These are phyloP conservation scores for Himalopsyche anomala DNA, from an alignment of 2,888 invertebrate genomes.

Conservation along the genomic window DNA sequence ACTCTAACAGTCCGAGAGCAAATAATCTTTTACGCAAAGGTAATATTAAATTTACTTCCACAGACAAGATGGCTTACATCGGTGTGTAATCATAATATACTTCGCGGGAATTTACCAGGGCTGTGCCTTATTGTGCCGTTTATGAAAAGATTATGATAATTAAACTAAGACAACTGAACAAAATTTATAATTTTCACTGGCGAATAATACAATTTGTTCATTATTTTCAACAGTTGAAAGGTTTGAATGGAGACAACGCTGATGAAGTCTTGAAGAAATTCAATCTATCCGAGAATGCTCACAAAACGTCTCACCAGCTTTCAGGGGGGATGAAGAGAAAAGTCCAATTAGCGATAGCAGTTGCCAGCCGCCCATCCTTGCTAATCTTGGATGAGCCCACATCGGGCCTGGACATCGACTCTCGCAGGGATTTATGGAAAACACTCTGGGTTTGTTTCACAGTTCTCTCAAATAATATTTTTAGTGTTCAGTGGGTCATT, in stretches of 20 bases:
- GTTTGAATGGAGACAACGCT: background rate
- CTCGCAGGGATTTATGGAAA: constrained; percentile 92
- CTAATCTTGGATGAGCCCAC: constrained; percentile 90
- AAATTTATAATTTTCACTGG: no score
- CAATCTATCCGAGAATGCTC: constrained; percentile 75
- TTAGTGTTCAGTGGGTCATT: background rate
- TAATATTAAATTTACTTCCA: constrained; percentile 69
- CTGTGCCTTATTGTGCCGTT: no score
- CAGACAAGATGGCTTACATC: no score
- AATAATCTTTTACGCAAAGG: constrained; percentile 88
- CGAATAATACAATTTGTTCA: no score
- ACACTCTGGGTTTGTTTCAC: constrained; percentile 79
- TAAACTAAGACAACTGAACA: no score
- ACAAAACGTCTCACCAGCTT: constrained; percentile 81
- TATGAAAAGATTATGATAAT: no score
- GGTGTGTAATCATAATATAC: no score
- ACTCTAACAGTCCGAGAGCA: constrained; percentile 91
- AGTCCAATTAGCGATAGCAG: constrained; percentile 89
- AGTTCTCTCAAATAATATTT: constrained; percentile 58
- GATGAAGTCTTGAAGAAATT: constrained; percentile 77
- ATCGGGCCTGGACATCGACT: constrained; percentile 94
- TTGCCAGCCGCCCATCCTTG: constrained; percentile 84
- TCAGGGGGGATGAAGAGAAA: constrained; percentile 96
- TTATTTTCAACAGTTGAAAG: background rate
- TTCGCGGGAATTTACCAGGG: no score